Conservation (phyloP, 2,113 vertebrate species). For the Myrmophylax atrothorax region DNA sequence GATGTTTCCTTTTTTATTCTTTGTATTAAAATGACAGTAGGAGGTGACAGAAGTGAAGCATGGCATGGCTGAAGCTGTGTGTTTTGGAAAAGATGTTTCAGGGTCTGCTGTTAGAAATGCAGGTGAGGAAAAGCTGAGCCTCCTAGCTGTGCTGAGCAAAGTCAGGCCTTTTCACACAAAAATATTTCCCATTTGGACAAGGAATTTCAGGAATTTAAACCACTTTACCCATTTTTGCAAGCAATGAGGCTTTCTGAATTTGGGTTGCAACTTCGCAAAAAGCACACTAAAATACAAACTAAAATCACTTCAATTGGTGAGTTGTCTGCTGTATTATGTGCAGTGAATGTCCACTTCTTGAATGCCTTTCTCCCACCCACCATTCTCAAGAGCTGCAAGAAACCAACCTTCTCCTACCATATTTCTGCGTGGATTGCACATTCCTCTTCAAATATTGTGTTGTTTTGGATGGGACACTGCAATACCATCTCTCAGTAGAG, state of each 20-base stretch:
- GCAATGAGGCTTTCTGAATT: background rate
- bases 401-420: background rate
- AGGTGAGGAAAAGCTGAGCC: background rate
- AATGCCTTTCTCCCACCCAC: rapidly evolving
- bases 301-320: background rate
- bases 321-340: background rate
- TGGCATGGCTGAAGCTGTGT: background rate
- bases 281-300: background rate
- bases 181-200: background rate
- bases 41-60: background rate
- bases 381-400: background rate
- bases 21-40: background rate
- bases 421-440: background rate
- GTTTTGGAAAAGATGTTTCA: background rate
- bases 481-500: background rate
- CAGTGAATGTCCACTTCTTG: background rate
- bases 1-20: background rate
- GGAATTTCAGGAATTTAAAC: background rate
- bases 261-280: background rate
- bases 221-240: background rate
- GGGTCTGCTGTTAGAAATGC: background rate
- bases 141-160: background rate
- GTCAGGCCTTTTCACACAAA: background rate
- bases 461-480: background rate
- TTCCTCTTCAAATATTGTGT: background rate